Conservation (phyloP, 2,797 vertebrate genomes). For the Microctenopoma stevenorrisi region DNA sequence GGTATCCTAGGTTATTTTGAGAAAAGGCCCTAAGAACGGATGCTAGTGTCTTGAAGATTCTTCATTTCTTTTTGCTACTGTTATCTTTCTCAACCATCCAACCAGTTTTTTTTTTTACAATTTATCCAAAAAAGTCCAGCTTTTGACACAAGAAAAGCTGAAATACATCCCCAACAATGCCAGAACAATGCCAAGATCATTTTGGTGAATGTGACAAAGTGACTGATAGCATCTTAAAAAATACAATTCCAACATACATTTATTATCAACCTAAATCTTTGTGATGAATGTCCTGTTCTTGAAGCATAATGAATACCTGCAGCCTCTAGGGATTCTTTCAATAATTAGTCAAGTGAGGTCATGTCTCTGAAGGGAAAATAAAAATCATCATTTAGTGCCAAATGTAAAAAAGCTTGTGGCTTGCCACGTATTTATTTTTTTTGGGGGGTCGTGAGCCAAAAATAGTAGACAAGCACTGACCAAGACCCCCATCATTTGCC, state of each 20-base stretch:
- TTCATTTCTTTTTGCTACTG: background rate
- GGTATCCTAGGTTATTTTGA: conserved; percentile 35
- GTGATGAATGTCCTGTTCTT: conserved; percentile 70
- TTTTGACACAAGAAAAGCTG: background rate
- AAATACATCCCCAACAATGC: background rate
- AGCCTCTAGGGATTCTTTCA: conserved; percentile 52
- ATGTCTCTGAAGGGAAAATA: conserved; percentile 54
- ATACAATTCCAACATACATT: conserved; percentile 68
- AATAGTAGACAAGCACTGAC: conserved; percentile 30
- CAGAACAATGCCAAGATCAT: conserved; percentile 18
- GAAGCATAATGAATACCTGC: conserved; percentile 66
- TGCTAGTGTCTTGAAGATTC: background rate
- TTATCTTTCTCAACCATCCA: conserved; percentile 6
- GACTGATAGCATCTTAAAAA: conserved; percentile 71
- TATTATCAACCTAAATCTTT: conserved; percentile 65
- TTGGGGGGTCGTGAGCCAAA: conserved; percentile 24
- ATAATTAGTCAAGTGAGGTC: conserved; percentile 71
- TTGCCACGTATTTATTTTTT: conserved; percentile 11
- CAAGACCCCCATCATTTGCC: conserved; percentile 18
- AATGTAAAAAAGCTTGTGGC: conserved; percentile 22
- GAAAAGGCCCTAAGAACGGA: background rate
- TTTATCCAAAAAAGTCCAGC: background rate
- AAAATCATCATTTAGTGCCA: conserved; percentile 51
- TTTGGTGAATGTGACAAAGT: conserved; percentile 37
- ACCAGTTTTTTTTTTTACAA: background rate